A percentile compares a stretch with the other conserved stretches of the same genome.
Evolutionary conservation across 2,797 vertebrate species (phyloP).

Genomic region (Characodon lateralis): DNA sequence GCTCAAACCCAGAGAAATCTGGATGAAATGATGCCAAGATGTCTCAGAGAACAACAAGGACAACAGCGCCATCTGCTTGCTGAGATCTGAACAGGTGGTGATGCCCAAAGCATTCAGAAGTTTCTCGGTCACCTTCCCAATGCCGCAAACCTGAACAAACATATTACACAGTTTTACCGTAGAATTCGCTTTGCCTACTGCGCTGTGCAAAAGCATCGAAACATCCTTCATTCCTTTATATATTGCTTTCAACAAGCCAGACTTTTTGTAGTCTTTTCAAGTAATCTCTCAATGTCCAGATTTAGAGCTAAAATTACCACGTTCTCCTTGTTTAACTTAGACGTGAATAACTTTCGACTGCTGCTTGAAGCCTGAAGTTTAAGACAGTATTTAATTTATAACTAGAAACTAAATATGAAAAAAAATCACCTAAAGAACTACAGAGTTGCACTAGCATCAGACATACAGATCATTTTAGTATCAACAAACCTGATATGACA

Average conservation of each 20-base stretch:
- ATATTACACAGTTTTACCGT: slow-evolving; percentile 15
- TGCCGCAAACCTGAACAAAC: slow-evolving; percentile 86
- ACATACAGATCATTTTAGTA: background rate
- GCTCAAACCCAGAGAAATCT: slow-evolving; percentile 90
- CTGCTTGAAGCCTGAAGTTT: background rate
- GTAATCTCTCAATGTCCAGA: background rate
- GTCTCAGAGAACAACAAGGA: slow-evolving; percentile 92
- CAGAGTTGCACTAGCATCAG: background rate
- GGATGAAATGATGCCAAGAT: slow-evolving; percentile 90
- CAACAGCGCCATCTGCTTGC: slow-evolving; percentile 90
- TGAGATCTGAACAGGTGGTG: slow-evolving; percentile 87
- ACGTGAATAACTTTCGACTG: background rate
- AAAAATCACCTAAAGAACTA: background rate
- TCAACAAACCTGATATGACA: background rate
- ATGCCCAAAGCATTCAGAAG: slow-evolving; percentile 91
- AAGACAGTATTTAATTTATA: background rate
- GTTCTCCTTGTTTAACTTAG: background rate
- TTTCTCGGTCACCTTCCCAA: slow-evolving; percentile 98
- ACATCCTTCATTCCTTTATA: background rate
- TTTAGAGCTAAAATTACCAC: background rate
- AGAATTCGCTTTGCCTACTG: background rate
- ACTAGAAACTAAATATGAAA: background rate
- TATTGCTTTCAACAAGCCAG: too few species aligned
- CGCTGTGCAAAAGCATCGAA: background rate
- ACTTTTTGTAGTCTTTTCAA: too few species aligned